Base-by-base conservation (phyloP, 2,888 invertebrate genomes). In the Scaeva pyrastri region DNA sequence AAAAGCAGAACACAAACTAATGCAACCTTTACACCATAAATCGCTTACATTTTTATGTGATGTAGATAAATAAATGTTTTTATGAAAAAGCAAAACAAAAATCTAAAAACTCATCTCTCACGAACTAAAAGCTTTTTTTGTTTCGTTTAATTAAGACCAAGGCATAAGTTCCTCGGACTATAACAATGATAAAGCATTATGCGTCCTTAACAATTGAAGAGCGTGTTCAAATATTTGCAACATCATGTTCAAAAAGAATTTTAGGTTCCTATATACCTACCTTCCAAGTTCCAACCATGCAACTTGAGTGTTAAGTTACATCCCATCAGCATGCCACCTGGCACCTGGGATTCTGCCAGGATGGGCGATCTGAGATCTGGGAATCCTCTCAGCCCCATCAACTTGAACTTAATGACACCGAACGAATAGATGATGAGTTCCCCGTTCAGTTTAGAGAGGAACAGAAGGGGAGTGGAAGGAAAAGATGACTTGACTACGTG, bases 401-500 rank as follows among this genome's bases (percentile, higher is more conserved):
- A 45, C 71, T 56, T 19, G 14, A 71, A 52, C 68, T 52, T 68
- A 68, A 71, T 77, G 23, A 55, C 41, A 77, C 52, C 64, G 23
- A 56, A 55, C 56, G 64, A 78, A 78, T 64, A 16, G 64, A 66
- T 78, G 64, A 78, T 70, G 70, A 76, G 31, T 31, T 31, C 6
- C 7, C 6, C 7, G 39, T 11, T 52, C 23, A 52, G 72, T 78
- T 78, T 26, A 64, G 14, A 41, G 10, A 43, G n/a, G n/a, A n/a
- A n/a, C n/a, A n/a, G n/a, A n/a, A n/a, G n/a, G n/a, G n/a, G n/a
- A n/a, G n/a, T n/a, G n/a, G n/a, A n/a, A n/a, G n/a, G n/a, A 12
- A 72, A 78, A 45, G 64, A 39, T 71, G 68, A 76, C 76, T 48
- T 71, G 58, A 68, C 76, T 48, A 76, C 58, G 16, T 75, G 16